Conservation (phyloP, 2,888 invertebrate species). For the Abscondita cerata region DNA sequence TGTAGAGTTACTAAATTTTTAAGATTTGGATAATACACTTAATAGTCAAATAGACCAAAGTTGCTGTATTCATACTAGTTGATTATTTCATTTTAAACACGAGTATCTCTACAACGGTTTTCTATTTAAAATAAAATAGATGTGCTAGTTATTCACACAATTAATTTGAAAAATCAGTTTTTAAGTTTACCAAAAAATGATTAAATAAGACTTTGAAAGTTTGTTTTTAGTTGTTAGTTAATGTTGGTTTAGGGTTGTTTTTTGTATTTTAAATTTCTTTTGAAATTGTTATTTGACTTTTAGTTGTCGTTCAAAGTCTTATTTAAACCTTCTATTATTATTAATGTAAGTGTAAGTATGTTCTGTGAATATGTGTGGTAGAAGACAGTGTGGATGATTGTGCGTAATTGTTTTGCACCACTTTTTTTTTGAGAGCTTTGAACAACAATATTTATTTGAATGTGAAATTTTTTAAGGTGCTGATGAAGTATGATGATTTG, state of each 20-base stretch:
- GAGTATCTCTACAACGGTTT: conserved; percentile 21
- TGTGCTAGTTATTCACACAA: conserved; percentile 22
- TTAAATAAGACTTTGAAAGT: conserved; percentile 29
- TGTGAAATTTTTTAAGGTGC: not conserved
- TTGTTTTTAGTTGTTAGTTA: conserved; percentile 19
- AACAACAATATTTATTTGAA: not conserved
- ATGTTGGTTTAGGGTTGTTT: conserved; percentile 17
- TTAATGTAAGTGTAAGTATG: conserved; percentile 14
- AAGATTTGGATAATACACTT: conserved; percentile 28
- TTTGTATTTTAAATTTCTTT: conserved; percentile 15
- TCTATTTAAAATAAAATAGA: conserved; percentile 11
- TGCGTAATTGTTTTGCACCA: conserved; percentile 13
- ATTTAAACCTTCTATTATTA: conserved; percentile 24
- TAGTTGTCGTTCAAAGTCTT: conserved; percentile 22
- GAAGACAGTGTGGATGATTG: not conserved
- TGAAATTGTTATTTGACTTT: conserved; percentile 5
- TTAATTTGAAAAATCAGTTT: conserved; percentile 22
- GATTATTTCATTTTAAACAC: conserved; percentile 8
- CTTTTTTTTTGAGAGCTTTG: conserved; percentile 11
- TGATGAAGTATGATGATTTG: not conserved
- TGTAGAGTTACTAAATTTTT: conserved; percentile 35
- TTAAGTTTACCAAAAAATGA: conserved; percentile 22
- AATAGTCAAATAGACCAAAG: conserved; percentile 45
- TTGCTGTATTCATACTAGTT: conserved; percentile 21
- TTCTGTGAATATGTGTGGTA: conserved; percentile 9